phyloP scores from a whole-genome alignment of 2,113 vertebrate species.

The Girardinichthys multiradiatus region DNA sequence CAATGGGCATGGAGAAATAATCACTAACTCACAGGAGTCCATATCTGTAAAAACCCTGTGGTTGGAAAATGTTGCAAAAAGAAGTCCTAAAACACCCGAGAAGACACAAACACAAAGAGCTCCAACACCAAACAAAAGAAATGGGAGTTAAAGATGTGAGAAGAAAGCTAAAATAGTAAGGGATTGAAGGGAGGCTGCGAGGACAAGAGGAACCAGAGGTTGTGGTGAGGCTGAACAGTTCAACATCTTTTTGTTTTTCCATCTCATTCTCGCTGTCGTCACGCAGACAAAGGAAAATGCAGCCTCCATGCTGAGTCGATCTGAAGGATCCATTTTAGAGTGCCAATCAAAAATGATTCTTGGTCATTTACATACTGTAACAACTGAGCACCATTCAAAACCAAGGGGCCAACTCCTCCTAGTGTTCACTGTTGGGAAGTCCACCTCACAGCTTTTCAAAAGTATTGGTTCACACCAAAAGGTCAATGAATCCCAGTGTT shows the following conservation, averaged over 20 bases:
- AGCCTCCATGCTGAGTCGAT: conserved; percentile 40
- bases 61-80: conserved; percentile 5
- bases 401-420: conserved; percentile 36
- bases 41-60: not conserved
- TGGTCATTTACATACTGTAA: conserved; percentile 60
- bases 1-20: too few species aligned
- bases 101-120: not conserved
- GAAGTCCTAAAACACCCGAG: not conserved
- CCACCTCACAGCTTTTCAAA: not conserved
- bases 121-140: conserved; percentile 27
- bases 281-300: conserved; percentile 47
- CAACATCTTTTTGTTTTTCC: not conserved
- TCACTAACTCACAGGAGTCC: not conserved
- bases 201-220: not conserved
- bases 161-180: not conserved
- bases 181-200: not conserved
- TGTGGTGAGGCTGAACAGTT: not conserved
- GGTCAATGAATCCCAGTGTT: too few species aligned
- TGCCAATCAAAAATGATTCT: conserved; percentile 72
- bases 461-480: too few species aligned
- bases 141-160: not conserved
- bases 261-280: not conserved
- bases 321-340: conserved; percentile 68
- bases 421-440: conserved; percentile 17
- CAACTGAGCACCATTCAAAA: conserved; percentile 20